Percentiles rank a stretch among this genome's conserved stretches.
These are phyloP conservation scores for Propithecus coquereli DNA, from an alignment of 2,113 vertebrate genomes.

Conservation along the genomic window DNA sequence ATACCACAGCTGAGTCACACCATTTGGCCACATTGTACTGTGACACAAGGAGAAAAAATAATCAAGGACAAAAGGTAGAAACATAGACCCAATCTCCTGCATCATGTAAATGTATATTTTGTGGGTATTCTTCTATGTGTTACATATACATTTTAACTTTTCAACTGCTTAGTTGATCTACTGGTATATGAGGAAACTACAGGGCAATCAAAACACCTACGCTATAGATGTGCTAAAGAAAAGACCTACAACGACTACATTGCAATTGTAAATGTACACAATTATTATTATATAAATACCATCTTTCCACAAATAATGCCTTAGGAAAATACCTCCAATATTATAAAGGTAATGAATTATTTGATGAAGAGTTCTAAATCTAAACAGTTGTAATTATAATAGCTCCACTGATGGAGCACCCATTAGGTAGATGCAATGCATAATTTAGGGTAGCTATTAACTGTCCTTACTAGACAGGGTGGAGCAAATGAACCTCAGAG, in stretches of 20 bases:
- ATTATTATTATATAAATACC: constrained; percentile 19
- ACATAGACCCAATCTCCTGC: neutral
- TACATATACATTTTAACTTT: neutral
- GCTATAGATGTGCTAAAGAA: neutral
- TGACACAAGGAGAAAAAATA: neutral
- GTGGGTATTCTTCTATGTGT: neutral
- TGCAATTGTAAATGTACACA: neutral
- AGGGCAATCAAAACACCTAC: constrained; percentile 10
- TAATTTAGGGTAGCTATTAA: constrained; percentile 5
- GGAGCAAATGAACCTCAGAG: neutral
- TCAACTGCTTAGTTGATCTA: neutral
- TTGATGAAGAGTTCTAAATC: neutral
- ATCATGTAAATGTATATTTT: neutral
- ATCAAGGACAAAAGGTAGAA: neutral
- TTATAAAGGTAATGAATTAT: neutral
- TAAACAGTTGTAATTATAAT: neutral
- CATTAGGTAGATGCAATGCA: neutral
- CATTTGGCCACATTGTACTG: neutral
- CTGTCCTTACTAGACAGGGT: neutral
- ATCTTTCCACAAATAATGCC: neutral
- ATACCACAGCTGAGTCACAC: neutral
- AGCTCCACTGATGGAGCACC: neutral
- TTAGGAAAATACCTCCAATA: neutral
- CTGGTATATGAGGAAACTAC: neutral
- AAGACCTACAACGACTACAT: neutral